A percentile compares a stretch with the other conserved stretches of the same genome.
phyloP scores from a whole-genome alignment of 2,888 invertebrate genomes.

The Latrodectus elegans region DNA sequence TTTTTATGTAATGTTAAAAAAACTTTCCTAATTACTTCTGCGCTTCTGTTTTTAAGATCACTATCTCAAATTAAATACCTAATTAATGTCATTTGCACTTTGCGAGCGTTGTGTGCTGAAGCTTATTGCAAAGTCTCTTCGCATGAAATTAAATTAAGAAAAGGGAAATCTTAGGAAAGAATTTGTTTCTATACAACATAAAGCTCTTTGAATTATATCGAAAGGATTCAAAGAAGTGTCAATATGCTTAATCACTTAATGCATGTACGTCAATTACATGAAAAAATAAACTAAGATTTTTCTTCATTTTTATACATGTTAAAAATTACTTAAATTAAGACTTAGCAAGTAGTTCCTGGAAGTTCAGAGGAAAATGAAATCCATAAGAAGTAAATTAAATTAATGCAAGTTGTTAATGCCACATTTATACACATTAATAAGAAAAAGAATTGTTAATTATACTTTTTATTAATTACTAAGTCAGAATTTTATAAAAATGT shows the following conservation, averaged over 20 bases:
- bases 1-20: not conserved
- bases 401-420: not conserved
- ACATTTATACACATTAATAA: too few relatives aligned
- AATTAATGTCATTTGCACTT: conserved; percentile 50
- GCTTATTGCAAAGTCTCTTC: conserved; percentile 28
- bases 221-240: conserved; percentile 1
- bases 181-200: not conserved
- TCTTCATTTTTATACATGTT: not conserved
- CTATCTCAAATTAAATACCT: conserved; percentile 46
- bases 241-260: conserved; percentile 23
- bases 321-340: not conserved
- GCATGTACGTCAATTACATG: conserved; percentile 20
- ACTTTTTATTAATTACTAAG: too few relatives aligned
- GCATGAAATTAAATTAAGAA: conserved; percentile 34
- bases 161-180: conserved; percentile 1
- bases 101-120: not conserved
- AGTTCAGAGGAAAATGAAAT: not conserved
- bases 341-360: not conserved
- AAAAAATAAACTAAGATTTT: not conserved
- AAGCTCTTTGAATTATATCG: conserved; percentile 12
- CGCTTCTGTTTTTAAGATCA: conserved; percentile 23
- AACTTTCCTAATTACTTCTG: conserved; percentile 38
- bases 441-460: too few relatives aligned
- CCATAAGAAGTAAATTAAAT: not conserved
- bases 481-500: too few relatives aligned